Percentiles rank a stretch among this genome's conserved stretches.
phyloP scores from a whole-genome alignment of 1,140 invertebrate genomes.

The Onthophagus taurus region DNA sequence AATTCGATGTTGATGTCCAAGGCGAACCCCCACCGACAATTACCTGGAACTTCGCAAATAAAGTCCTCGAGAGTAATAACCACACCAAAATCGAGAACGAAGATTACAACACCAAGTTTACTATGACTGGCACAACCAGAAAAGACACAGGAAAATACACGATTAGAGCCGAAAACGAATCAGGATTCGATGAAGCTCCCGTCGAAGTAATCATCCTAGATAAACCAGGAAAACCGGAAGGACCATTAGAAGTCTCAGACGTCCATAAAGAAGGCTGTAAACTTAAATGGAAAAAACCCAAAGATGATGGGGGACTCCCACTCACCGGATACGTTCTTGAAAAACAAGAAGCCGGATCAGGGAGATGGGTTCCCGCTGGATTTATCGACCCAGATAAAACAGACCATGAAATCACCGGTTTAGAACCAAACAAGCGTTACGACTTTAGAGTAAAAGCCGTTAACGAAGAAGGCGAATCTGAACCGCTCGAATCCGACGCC shows the following conservation, averaged over 20 bases:
- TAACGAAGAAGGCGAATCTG: conserved; percentile 93
- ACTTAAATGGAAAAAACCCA: conserved; percentile 89
- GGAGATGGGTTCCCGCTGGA: conserved; percentile 80
- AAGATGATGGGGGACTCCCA: conserved; percentile 90
- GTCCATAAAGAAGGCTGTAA: conserved; percentile 93
- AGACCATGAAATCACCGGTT: conserved; percentile 74
- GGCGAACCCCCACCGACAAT: conserved; percentile 91
- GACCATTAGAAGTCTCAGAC: conserved; percentile 84
- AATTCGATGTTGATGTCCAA: conserved; percentile 87
- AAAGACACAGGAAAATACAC: conserved; percentile 85
- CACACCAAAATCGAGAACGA: conserved; percentile 78
- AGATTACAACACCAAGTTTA: conserved; percentile 86
- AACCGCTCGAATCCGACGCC: conserved; percentile 80
- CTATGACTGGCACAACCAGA: conserved; percentile 68
- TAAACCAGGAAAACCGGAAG: conserved; percentile 89
- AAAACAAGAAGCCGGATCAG: conserved; percentile 81
- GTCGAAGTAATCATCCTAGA: conserved; percentile 92
- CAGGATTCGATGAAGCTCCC: conserved; percentile 87
- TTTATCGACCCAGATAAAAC: conserved; percentile 81
- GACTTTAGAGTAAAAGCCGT: conserved; percentile 91
- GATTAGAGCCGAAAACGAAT: conserved; percentile 83
- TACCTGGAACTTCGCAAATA: conserved; percentile 72
- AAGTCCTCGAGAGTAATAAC: conserved; percentile 38
- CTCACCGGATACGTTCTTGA: conserved; percentile 84
- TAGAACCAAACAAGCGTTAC: conserved; percentile 88